Conservation (phyloP, 1,140 invertebrate genomes). For the Holcopasites calliopsidis region DNA sequence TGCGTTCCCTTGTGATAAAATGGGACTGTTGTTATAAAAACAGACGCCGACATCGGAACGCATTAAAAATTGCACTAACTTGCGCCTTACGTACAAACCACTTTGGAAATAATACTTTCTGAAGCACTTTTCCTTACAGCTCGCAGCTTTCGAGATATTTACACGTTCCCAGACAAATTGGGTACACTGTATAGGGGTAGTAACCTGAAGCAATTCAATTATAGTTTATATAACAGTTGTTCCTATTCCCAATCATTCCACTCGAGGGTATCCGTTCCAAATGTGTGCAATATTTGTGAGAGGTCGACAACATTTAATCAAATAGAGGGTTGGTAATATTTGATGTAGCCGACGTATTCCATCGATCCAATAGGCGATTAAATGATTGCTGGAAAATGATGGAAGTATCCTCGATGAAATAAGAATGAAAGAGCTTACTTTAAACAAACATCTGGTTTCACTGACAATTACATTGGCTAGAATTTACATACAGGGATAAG, state of each 20-base stretch:
- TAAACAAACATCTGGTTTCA: constrained; percentile 4
- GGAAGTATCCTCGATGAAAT: not conserved
- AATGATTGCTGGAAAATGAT: not conserved
- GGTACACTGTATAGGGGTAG: not conserved
- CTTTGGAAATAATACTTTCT: no score
- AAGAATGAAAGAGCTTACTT: not conserved
- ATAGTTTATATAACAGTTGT: not conserved
- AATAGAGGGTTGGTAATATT: not conserved
- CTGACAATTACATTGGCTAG: not conserved
- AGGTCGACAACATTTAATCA: constrained; percentile 1
- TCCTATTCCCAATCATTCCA: not conserved
- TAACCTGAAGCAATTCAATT: not conserved
- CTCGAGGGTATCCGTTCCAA: not conserved
- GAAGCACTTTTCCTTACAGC: no score
- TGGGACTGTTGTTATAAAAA: no score
- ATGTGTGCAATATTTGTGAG: not conserved
- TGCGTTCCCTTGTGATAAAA: no score
- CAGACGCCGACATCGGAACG: no score
- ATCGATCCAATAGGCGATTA: not conserved
- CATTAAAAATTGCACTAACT: no score
- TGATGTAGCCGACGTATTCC: not conserved
- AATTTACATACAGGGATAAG: no score
- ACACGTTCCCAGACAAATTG: no score
- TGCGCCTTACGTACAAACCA: no score
- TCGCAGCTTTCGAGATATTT: no score